Evolutionary conservation across 1,140 invertebrate genomes (phyloP).

Genomic region (Euura lappo): DNA sequence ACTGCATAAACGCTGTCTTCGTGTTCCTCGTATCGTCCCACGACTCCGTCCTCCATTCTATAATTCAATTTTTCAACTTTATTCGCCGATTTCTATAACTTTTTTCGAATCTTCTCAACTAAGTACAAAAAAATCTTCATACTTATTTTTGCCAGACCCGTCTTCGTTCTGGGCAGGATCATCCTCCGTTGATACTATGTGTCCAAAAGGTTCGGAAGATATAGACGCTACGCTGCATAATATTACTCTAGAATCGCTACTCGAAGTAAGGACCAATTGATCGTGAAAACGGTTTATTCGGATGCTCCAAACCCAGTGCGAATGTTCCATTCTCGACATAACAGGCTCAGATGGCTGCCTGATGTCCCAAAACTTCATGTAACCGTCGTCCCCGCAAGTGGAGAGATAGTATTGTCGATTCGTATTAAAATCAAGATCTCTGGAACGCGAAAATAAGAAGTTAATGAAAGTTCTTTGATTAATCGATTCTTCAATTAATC

Average conservation of each 20-base stretch:
- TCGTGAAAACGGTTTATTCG: conserved; percentile 97
- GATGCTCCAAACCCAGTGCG: conserved; percentile 96
- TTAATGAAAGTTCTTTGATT: too few species aligned
- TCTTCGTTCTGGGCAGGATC: conserved; percentile 42
- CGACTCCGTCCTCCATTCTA: conserved; percentile 79
- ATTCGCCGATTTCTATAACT: background rate
- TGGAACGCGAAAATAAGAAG: conserved; percentile 32
- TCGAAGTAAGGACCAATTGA: conserved; percentile 92
- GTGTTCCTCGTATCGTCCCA: conserved; percentile 93
- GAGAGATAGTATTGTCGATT: conserved; percentile 94
- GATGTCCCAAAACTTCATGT: conserved; percentile 95
- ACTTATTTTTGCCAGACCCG: conserved; percentile 52
- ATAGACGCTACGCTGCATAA: conserved; percentile 86
- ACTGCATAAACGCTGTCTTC: conserved; percentile 98
- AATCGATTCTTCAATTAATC: too few species aligned
- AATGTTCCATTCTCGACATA: conserved; percentile 86
- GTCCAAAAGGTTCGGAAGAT: conserved; percentile 79
- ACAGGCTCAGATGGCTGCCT: conserved; percentile 80
- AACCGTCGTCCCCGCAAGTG: conserved; percentile 94
- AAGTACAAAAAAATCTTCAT: conserved; percentile 8
- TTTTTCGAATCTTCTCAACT: background rate
- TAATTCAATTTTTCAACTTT: background rate
- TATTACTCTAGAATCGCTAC: conserved; percentile 92
- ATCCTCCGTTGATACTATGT: conserved; percentile 60
- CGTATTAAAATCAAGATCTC: conserved; percentile 96